Percentiles rank a stretch among this genome's conserved stretches.
Conservation (phyloP, 2,113 vertebrate species). For the Mixornis gularis region DNA sequence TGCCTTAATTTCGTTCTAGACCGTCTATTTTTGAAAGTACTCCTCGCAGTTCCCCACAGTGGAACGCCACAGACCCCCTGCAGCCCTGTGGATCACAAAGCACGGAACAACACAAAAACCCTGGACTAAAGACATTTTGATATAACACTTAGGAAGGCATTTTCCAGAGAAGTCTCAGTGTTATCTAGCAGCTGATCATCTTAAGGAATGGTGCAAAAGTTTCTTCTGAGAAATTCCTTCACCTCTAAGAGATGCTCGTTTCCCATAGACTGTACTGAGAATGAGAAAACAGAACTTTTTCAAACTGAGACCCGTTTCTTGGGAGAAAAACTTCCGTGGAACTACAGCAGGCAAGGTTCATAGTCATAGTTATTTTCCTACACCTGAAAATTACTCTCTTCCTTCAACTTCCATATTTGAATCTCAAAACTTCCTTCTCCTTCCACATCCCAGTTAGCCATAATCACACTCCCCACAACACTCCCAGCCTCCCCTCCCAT, state of each 20-base stretch:
- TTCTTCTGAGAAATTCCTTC: not conserved
- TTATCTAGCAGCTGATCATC: not conserved
- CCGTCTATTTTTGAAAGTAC: too few relatives aligned
- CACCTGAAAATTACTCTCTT: not conserved
- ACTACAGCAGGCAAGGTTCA: not conserved
- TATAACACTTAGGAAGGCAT: not conserved
- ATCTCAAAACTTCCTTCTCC: not conserved
- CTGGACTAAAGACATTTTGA: not conserved
- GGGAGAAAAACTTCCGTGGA: not conserved
- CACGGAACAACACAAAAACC: not conserved
- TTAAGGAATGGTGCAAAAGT: not conserved
- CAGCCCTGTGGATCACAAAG: not conserved
- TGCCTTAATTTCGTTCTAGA: too few relatives aligned
- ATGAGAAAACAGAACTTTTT: not conserved
- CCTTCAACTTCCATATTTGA: not conserved
- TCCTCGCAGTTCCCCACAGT: too few relatives aligned
- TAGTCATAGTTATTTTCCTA: not conserved
- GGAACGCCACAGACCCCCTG: not conserved
- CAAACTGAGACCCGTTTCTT: not conserved
- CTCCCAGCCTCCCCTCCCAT: fast-evolving
- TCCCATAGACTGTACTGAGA: not conserved
- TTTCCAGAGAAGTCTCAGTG: not conserved
- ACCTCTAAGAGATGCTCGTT: not conserved
- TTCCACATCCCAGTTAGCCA: not conserved
- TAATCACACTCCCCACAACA: not conserved